Evolutionary conservation across 1,140 invertebrate genomes (phyloP), one percentile per base, ranked within the genome.

Genomic region (Venturia canescens): DNA sequence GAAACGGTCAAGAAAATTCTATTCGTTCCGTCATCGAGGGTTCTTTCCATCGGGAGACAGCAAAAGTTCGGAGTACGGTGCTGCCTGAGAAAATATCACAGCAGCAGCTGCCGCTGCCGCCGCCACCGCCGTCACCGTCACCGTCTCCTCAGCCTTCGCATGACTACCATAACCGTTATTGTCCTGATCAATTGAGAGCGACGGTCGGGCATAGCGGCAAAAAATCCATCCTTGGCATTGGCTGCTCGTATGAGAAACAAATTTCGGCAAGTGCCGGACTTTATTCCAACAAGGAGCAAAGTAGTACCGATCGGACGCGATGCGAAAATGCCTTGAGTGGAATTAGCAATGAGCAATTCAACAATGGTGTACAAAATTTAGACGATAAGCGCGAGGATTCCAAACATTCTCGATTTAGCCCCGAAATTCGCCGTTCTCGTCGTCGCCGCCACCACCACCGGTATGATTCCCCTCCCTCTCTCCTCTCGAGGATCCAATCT

Each of bases 1-100:
- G 81, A 72, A 86, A 85, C 74, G 84, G 79, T 0, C 83, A 87
- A 26, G 86, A 90, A 21, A 11, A 44, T 44, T 11, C 38, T 3
- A 44, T 11, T 67, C 79, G 18, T 76, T 82, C 66, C 0, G 85
- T 63, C n/a, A 82, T 53, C 26, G 69, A 23, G 23, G 18, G 80
- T 7, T 63, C 70, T 26, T 6, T 21, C 29, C 57, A 66, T 27
- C 50, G 50, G 5, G 38, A 44, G 38, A 44, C 57, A 44, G 38
- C 13, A 44, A 44, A 11, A 44, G 38, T 44, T 1, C 38, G 38
- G 13, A 44, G 11, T n/a, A n/a, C n/a, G n/a, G n/a, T n/a, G n/a
- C n/a, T n/a, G n/a, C 5, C 38, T 11, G 38, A 44, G 7, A 11
- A 13, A 9, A 44, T 6, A 44, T 9, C 13, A 11, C 38, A 44